Base-by-base conservation (phyloP, 2,888 invertebrate genomes). In the Tachina fera region DNA sequence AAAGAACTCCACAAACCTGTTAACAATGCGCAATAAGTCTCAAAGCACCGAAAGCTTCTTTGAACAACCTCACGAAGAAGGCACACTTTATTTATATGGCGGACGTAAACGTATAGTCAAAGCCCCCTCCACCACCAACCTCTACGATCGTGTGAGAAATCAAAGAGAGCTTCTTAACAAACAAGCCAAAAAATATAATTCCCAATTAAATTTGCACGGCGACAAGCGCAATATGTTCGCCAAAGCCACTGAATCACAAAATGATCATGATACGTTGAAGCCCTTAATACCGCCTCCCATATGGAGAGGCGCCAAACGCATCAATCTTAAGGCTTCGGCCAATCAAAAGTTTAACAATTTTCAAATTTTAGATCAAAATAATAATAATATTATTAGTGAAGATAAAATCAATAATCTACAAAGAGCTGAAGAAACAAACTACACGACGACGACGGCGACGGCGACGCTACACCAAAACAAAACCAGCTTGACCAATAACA, bases 41-140 rank as follows among this genome's bases (percentile, higher is more conserved):
- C 90, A 91, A 81, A 93, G 93, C 43, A 92, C 90, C 13, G 92
- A 92, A 84, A 93, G 92, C 83, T 92, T 92, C 88, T 92, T 92
- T 79, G 91, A 92, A 88, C 90, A 92, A 88, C 90, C 92, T 49
- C 90, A 90, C 80, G 92, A 92, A 79, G 91, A 91, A 88, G 91
- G 91, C 19, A 89, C 91, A 1, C 88, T 91, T 13, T 91, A 91
- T 65, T 89, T 91, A 88, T 91, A 91, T 87, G 91, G 91, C n/a
- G 91, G 91, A 14, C 90, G 91, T 2, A 88, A 88, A 22, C 90
- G 91, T 19, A 89, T 90, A 77, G 87, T 88, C 49, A 91, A 89
- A 82, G 87, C 89, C 78, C 89, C 90, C 47, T 87, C 89, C 63
- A 86, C 89, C 41, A 86, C 89, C n/a, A 91, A 92, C 83, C 90